Percentiles rank a stretch among this genome's conserved stretches.
Conservation (phyloP, 1,140 invertebrate species). For the Plodia interpunctella region DNA sequence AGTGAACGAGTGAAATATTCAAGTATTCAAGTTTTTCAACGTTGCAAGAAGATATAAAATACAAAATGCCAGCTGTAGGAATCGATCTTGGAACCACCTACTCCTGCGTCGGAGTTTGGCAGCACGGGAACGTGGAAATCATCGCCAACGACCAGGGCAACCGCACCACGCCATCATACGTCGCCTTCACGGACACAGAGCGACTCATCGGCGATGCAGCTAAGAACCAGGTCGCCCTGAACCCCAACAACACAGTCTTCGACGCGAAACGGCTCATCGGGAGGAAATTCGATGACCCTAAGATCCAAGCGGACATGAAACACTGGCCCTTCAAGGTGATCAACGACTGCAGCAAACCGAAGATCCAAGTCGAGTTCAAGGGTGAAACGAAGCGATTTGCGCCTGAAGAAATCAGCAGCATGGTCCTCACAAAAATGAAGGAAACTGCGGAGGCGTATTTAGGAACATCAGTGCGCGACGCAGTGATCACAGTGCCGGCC, state of each 20-base stretch:
- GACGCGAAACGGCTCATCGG: constrained; percentile 81
- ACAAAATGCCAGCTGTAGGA: constrained; percentile 81
- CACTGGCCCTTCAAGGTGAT: constrained; percentile 87
- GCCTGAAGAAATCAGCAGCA: constrained; percentile 87
- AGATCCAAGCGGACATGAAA: constrained; percentile 86
- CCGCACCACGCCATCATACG: constrained; percentile 93
- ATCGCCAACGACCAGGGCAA: constrained; percentile 97
- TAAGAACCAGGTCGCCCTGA: constrained; percentile 81
- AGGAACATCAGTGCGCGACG: constrained; percentile 82
- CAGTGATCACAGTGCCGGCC: constrained; percentile 90
- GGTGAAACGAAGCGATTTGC: constrained; percentile 85
- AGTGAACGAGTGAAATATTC: constrained; percentile 9
- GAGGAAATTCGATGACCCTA: constrained; percentile 81
- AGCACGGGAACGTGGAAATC: constrained; percentile 95
- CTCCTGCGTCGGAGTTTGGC: constrained; percentile 92
- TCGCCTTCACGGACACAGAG: constrained; percentile 91
- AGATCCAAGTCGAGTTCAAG: constrained; percentile 85
- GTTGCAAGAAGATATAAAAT: not conserved
- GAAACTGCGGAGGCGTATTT: constrained; percentile 89
- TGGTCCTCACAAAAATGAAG: constrained; percentile 89
- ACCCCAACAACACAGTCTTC: constrained; percentile 76
- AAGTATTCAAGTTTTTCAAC: not conserved
- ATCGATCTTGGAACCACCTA: constrained; percentile 91
- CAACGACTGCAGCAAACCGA: constrained; percentile 81
- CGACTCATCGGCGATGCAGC: constrained; percentile 86